Evolutionary conservation across 2,113 vertebrate genomes (phyloP).

Genomic region (Bubo bubo): DNA sequence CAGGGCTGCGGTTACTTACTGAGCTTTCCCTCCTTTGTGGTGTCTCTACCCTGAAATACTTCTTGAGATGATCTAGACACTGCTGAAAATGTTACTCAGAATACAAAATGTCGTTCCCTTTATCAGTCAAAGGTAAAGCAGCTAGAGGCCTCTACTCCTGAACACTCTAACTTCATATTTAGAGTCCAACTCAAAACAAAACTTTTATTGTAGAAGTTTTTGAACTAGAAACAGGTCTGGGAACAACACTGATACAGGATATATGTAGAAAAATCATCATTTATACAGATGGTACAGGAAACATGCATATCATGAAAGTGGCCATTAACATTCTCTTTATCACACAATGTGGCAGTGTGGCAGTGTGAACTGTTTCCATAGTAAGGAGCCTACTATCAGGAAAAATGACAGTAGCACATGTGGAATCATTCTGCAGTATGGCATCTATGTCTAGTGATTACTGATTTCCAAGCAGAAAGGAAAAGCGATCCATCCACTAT

Average conservation of each 20-base stretch:
- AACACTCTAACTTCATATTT: not conserved
- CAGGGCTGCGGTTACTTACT: not conserved
- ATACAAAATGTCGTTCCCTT: not conserved
- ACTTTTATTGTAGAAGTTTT: not conserved
- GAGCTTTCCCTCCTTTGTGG: not conserved
- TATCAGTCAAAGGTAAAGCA: not conserved
- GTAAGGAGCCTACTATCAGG: not conserved
- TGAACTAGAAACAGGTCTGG: not conserved
- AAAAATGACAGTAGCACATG: not conserved
- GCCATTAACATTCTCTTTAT: not conserved
- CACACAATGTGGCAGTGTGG: not conserved
- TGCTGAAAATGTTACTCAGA: not conserved
- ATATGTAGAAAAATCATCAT: not conserved
- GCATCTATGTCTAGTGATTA: not conserved
- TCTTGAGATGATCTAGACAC: not conserved
- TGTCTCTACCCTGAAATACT: not conserved
- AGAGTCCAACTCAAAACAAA: not conserved
- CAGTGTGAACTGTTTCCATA: not conserved
- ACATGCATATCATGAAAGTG: not conserved
- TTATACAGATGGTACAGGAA: not conserved
- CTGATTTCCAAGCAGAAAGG: not conserved
- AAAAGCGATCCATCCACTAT: not conserved
- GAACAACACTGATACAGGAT: not conserved
- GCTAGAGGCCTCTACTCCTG: not conserved
- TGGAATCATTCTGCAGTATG: not conserved